Evolutionary conservation across 2,113 vertebrate genomes (phyloP).

Genomic region (Gambusia affinis): DNA sequence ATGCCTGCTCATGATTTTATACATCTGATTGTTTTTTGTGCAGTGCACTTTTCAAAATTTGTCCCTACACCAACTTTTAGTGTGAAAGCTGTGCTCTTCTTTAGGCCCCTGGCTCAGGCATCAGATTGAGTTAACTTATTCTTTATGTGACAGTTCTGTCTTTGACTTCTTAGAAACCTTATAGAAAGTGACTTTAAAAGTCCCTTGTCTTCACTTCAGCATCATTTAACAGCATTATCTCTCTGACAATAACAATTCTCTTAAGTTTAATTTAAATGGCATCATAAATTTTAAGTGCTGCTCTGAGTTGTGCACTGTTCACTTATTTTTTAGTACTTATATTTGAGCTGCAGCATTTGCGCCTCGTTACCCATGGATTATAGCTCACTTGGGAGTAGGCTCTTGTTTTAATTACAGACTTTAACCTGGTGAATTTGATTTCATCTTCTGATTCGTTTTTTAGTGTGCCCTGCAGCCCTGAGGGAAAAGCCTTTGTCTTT

Average conservation of each 20-base stretch:
- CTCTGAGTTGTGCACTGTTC: slow-evolving; percentile 46
- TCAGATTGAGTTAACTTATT: background rate
- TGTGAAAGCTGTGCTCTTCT: too few relatives aligned
- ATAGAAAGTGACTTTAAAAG: slow-evolving; percentile 56
- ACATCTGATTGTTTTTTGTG: too few relatives aligned
- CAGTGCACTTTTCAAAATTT: too few relatives aligned
- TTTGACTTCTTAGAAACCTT: slow-evolving; percentile 15
- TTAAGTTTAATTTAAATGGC: slow-evolving; percentile 62
- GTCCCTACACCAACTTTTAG: too few relatives aligned
- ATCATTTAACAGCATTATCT: slow-evolving; percentile 61
- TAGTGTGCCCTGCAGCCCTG: slow-evolving; percentile 14
- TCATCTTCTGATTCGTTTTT: slow-evolving; percentile 58
- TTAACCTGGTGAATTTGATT: slow-evolving; percentile 73
- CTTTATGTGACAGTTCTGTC: background rate
- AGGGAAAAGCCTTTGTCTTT: slow-evolving; percentile 44
- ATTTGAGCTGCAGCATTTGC: slow-evolving; percentile 53
- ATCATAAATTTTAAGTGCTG: slow-evolving; percentile 70
- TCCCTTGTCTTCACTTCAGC: slow-evolving; percentile 22
- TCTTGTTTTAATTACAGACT: slow-evolving; percentile 75
- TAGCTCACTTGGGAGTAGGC: slow-evolving; percentile 54
- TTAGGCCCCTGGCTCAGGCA: background rate
- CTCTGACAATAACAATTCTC: slow-evolving; percentile 55
- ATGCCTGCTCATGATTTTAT: too few relatives aligned
- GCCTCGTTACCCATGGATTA: slow-evolving; percentile 70
- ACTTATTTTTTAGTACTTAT: slow-evolving; percentile 56